A percentile compares a stretch with the other conserved stretches of the same genome.
phyloP scores from a whole-genome alignment of 2,797 vertebrate genomes.

The Gallinago solitaria region DNA sequence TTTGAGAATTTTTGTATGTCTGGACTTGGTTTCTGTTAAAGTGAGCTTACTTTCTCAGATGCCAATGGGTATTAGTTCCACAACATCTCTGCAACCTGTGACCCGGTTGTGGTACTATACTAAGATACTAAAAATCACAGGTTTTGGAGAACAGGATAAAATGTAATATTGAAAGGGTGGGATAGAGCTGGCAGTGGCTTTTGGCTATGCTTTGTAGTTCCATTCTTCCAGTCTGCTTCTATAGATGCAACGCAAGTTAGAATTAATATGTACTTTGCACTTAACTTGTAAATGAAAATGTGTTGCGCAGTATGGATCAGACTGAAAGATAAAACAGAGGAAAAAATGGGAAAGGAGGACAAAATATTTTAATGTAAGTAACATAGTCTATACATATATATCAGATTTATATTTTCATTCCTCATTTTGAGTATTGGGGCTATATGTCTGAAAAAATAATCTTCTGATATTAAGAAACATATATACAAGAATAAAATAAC shows the following conservation, averaged over 20 bases:
- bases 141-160: not conserved
- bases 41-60: not conserved
- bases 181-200: not conserved
- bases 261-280: not conserved
- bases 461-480: not conserved
- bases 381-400: rapidly evolving
- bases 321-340: not conserved
- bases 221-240: not conserved
- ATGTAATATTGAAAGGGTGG: not conserved
- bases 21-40: not conserved
- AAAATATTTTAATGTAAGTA: not conserved
- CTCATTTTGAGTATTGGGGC: not conserved
- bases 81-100: not conserved
- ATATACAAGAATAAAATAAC: not conserved
- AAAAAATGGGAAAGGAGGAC: not conserved
- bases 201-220: not conserved
- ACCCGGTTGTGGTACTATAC: not conserved
- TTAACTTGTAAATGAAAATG: not conserved
- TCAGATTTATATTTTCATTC: not conserved
- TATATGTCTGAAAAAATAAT: not conserved
- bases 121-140: not conserved
- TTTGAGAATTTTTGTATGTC: not conserved
- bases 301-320: not conserved
- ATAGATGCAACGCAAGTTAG: not conserved
- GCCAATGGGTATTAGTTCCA: not conserved